Conservation (phyloP, 2,113 vertebrate species). For the Mohoua ochrocephala region DNA sequence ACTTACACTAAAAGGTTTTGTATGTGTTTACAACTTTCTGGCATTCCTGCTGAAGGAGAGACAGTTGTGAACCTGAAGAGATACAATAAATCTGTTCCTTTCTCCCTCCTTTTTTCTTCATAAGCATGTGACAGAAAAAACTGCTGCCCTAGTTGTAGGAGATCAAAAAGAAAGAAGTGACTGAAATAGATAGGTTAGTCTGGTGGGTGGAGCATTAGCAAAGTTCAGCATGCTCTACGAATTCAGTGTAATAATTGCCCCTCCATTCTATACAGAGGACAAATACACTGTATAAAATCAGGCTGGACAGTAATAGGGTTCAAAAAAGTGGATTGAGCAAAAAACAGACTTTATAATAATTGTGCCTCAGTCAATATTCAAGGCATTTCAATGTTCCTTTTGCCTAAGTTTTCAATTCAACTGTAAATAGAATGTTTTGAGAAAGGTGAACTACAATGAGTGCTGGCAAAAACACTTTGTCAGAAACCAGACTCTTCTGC, state of each 20-base stretch:
- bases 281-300: background rate
- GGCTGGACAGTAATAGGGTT: background rate
- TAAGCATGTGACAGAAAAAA: background rate
- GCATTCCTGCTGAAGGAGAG: background rate
- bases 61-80: background rate
- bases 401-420: background rate
- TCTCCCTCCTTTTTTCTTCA: fast-evolving
- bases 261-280: background rate
- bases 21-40: constrained; percentile 7
- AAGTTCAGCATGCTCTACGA: background rate
- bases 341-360: background rate
- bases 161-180: background rate
- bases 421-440: background rate
- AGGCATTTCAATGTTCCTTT: background rate
- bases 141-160: background rate
- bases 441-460: background rate
- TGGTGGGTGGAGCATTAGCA: background rate
- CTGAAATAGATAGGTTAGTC: background rate
- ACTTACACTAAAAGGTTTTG: background rate
- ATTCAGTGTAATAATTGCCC: background rate
- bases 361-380: background rate
- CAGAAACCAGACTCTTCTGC: background rate
- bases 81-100: background rate
- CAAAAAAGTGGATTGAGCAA: background rate
- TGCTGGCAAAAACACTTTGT: background rate